These are phyloP conservation scores for Platerodrilus igneus DNA, from an alignment of 2,888 invertebrate species.

Conservation along the genomic window DNA sequence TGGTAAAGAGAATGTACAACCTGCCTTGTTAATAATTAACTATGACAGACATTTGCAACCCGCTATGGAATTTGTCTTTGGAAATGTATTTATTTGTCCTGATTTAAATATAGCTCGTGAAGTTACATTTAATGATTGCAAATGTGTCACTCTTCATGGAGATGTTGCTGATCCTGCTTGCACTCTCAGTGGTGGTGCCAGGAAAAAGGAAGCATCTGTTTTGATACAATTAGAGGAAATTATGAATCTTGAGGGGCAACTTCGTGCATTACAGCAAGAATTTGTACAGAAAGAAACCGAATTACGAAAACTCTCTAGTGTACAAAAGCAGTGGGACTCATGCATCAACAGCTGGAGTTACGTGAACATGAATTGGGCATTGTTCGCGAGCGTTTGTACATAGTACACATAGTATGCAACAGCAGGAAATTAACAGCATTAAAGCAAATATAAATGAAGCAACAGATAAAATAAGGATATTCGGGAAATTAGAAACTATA, in stretches of 20 bases:
- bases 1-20: conserved; percentile 74
- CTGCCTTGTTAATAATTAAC: conserved; percentile 74
- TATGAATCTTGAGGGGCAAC: conserved; percentile 36
- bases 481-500: conserved; percentile 52
- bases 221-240: conserved; percentile 57
- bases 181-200: conserved; percentile 81
- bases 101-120: conserved; percentile 75
- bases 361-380: conserved; percentile 66
- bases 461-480: conserved; percentile 50
- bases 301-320: conserved; percentile 38
- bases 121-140: conserved; percentile 72
- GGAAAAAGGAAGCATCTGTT: conserved; percentile 54
- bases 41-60: conserved; percentile 61
- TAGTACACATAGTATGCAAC: conserved; percentile 72
- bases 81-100: conserved; percentile 76
- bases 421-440: conserved; percentile 66
- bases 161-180: conserved; percentile 90
- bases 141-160: conserved; percentile 85
- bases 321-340: conserved; percentile 43
- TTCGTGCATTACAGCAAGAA: conserved; percentile 39
- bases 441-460: conserved; percentile 54
- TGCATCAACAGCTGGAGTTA: conserved; percentile 59
- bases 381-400: conserved; percentile 63
- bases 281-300: conserved; percentile 48
- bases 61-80: conserved; percentile 88